Conservation (phyloP, 2,113 vertebrate species). For the Zootoca vivipara region DNA sequence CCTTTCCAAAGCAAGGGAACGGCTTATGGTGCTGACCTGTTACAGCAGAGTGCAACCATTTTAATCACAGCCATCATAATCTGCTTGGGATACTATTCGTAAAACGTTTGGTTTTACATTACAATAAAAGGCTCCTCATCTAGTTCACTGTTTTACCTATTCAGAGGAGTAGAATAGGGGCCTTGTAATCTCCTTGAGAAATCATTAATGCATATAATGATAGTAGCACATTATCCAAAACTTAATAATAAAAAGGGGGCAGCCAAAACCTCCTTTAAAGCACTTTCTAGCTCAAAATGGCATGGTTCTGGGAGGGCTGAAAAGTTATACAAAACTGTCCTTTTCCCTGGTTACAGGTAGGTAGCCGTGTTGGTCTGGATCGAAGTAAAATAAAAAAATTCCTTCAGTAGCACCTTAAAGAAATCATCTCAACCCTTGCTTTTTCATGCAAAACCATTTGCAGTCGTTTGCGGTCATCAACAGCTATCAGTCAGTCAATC, state of each 20-base stretch:
- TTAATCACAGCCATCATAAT: not conserved
- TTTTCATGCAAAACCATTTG: too few relatives aligned
- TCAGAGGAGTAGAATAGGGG: not conserved
- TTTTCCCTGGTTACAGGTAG: too few relatives aligned
- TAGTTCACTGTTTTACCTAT: not conserved
- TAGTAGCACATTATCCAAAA: not conserved
- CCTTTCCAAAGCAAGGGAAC: not conserved
- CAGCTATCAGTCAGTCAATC: too few relatives aligned
- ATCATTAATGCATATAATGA: not conserved
- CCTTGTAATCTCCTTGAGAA: not conserved
- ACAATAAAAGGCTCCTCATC: not conserved
- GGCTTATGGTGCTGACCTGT: not conserved
- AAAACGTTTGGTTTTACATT: not conserved
- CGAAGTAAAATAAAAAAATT: too few relatives aligned
- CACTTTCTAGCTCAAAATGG: not conserved
- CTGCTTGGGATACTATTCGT: not conserved
- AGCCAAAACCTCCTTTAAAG: not conserved
- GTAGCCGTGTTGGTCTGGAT: too few relatives aligned
- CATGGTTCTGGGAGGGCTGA: too few relatives aligned
- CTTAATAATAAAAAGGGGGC: not conserved
- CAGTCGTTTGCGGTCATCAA: too few relatives aligned
- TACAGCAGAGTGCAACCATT: too few relatives aligned
- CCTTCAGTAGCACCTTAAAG: too few relatives aligned
- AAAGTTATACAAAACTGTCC: not conserved
- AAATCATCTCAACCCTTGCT: too few relatives aligned